Evolutionary conservation across 2,888 invertebrate genomes (phyloP).

Genomic region (Drosophila seclusa): DNA sequence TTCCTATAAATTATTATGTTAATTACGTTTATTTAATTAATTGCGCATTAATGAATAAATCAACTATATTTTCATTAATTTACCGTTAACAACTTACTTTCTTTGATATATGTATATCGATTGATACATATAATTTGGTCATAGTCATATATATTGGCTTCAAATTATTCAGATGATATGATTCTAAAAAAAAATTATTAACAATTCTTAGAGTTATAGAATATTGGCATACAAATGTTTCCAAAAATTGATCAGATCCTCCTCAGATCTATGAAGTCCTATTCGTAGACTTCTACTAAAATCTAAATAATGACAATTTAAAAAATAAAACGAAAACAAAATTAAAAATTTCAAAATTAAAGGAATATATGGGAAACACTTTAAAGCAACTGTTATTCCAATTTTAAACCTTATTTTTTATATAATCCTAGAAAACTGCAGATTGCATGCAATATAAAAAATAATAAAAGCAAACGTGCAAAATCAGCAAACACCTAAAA

Average conservation of each 20-base stretch:
- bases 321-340: neutral
- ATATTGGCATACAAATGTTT: neutral
- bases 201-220: neutral
- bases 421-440: constrained; percentile 10
- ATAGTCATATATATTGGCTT: neutral
- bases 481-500: constrained; percentile 14
- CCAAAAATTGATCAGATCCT: neutral
- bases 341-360: neutral
- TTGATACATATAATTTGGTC: neutral
- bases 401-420: constrained; percentile 1
- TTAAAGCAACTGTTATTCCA: neutral
- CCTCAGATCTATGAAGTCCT: neutral
- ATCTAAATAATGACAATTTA: neutral
- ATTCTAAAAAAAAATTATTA: neutral
- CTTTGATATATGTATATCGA: neutral
- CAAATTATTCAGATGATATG: neutral
- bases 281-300: neutral
- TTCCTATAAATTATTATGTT: neutral
- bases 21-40: neutral
- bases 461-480: constrained; percentile 4
- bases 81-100: neutral
- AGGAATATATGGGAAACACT: neutral
- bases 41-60: neutral
- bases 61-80: neutral
- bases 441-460: constrained; percentile 1